Evolutionary conservation across 2,888 invertebrate genomes (phyloP), one percentile per base, ranked within the genome.

Genomic region (Onchidella celtica): DNA sequence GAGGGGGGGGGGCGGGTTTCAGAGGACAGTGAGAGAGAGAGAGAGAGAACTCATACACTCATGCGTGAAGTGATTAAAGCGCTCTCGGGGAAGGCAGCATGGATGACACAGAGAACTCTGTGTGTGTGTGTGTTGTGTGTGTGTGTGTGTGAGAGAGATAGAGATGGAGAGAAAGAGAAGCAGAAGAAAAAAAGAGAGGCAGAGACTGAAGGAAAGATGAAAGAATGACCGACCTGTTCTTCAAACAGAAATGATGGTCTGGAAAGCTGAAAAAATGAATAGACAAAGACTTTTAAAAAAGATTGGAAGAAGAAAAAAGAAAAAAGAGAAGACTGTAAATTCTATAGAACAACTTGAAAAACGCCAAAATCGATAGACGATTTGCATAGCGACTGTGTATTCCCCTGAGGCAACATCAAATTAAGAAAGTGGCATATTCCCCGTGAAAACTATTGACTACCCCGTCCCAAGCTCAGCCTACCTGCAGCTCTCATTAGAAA

Each of bases 371-470:
- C 68, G 68, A 69, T 69, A 40, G 68, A 24, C 40, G 24, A 69
- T 69, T 69, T 69, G 68, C 68, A 36, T 69, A 69, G 40, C 36
- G 11, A n/a, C 40, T 40, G 40, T 11, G 38, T 6, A 21, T 1
- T n/a, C 72, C 55, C 72, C 32, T 1, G n/a, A 21, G 55, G 57
- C 4, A 17, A 17, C 14, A 14, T 57, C 72, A 29, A 27, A 57
- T 29, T 72, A 57, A 32, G 34, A 72, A 57, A 57, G 57, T 47
- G 55, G 32, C 72, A n/a, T 72, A 57, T 57, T 32, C 72, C 57
- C 4, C 3, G 72, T 72, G 57, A 72, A 21, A 72, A 29, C 6
- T 57, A 72, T 72, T 72, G 72, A 72, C 72, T n/a, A 32, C 55
- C 29, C 72, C 72, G 57, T 72, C 72, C n/a, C 55, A 55, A 9